Conservation (phyloP, 2,797 vertebrate genomes). For the Anabas testudineus region DNA sequence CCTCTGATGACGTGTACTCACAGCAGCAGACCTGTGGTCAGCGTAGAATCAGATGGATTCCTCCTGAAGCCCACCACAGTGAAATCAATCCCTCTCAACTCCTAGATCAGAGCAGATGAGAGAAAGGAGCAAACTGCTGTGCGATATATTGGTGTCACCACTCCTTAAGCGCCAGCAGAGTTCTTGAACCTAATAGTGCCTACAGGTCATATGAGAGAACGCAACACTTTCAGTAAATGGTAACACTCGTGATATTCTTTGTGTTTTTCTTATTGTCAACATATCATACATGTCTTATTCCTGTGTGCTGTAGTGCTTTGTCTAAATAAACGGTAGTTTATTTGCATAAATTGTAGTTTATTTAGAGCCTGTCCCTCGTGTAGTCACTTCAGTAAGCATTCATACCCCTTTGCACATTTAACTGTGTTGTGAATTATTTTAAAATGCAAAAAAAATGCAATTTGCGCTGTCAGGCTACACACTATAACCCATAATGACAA, state of each 20-base stretch:
- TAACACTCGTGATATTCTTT: neutral
- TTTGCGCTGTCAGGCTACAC: too few relatives aligned
- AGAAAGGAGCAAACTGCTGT: conserved; percentile 15
- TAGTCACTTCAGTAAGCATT: too few relatives aligned
- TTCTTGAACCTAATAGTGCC: neutral
- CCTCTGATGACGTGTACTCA: neutral
- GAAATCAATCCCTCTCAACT: conserved; percentile 4
- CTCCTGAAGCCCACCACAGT: neutral
- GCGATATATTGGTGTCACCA: conserved; percentile 15
- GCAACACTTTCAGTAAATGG: neutral
- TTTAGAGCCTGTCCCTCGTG: too few relatives aligned
- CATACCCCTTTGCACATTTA: too few relatives aligned
- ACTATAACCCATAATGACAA: too few relatives aligned
- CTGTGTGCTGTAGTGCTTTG: neutral
- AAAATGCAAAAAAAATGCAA: too few relatives aligned
- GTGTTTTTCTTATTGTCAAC: neutral
- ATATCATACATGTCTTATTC: neutral
- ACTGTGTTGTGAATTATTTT: too few relatives aligned
- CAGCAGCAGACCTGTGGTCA: conserved; percentile 12
- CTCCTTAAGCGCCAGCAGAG: neutral
- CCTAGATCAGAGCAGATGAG: conserved; percentile 17
- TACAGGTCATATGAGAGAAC: neutral
- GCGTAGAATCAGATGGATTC: neutral
- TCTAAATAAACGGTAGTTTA: neutral
- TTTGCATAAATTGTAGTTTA: too few relatives aligned